These are phyloP conservation scores for Aricia agestis DNA, from an alignment of 1,140 invertebrate genomes.

Conservation along the genomic window DNA sequence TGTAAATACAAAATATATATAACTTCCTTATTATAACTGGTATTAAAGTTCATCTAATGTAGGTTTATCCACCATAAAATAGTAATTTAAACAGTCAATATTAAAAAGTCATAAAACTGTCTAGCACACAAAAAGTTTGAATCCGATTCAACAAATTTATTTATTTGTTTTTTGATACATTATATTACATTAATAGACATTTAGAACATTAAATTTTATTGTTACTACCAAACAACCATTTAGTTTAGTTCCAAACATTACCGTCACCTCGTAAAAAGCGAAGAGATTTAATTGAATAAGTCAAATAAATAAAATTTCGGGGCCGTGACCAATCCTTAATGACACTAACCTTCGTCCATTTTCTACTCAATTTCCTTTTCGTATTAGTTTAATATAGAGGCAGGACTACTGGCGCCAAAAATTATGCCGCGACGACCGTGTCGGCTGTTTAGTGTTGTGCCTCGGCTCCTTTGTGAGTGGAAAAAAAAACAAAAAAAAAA, in stretches of 20 bases:
- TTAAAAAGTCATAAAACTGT: not conserved
- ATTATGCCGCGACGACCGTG: conserved; percentile 71
- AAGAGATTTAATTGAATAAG: conserved; percentile 73
- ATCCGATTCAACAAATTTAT: not conserved
- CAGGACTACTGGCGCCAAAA: conserved; percentile 75
- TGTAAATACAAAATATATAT: too few species aligned
- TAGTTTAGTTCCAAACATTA: conserved; percentile 62
- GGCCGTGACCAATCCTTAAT: conserved; percentile 70
- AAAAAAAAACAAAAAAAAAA: conserved; percentile 70
- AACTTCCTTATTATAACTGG: too few species aligned
- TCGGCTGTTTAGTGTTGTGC: conserved; percentile 71
- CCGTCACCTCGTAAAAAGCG: conserved; percentile 64
- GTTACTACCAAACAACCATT: conserved; percentile 66
- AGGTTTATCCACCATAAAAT: not conserved
- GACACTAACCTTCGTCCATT: conserved; percentile 68
- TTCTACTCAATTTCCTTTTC: conserved; percentile 76
- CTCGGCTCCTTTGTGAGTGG: conserved; percentile 64
- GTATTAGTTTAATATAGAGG: conserved; percentile 75
- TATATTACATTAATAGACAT: conserved; percentile 3
- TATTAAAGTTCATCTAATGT: not conserved
- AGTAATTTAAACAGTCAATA: not conserved
- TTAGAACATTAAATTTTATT: conserved; percentile 35
- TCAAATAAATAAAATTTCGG: conserved; percentile 68
- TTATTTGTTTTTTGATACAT: not conserved
- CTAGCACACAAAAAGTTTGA: not conserved